phyloP scores from a whole-genome alignment of 2,797 vertebrate genomes.

The Otolemur crassicaudatus region DNA sequence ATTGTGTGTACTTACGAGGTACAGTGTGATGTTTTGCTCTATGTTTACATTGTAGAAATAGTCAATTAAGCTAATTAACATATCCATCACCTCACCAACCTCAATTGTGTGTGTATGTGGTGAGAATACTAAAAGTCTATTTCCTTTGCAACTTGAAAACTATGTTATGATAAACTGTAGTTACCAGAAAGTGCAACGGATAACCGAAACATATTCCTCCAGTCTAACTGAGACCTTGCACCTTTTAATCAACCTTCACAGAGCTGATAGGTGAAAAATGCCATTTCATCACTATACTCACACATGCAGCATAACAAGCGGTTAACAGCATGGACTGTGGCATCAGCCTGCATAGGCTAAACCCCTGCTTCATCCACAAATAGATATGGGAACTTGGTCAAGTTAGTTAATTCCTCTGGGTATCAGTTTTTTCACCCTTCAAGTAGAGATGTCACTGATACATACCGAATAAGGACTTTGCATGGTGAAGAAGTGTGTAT shows the following conservation, averaged over 20 bases:
- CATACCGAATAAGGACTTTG: background rate
- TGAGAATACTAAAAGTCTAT: background rate
- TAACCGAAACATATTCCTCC: background rate
- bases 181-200: background rate
- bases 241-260: background rate
- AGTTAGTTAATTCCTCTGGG: background rate
- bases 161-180: background rate
- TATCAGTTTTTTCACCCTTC: background rate
- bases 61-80: background rate
- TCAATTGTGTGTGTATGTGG: background rate
- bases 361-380: background rate
- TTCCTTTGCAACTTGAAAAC: background rate
- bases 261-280: background rate
- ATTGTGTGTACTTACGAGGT: background rate
- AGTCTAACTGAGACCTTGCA: background rate
- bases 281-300: background rate
- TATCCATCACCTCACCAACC: background rate
- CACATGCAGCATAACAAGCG: rapidly evolving
- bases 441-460: background rate
- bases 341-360: background rate
- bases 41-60: background rate
- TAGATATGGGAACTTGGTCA: background rate
- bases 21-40: background rate
- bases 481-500: background rate
- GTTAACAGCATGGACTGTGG: background rate